Evolutionary conservation across 2,797 vertebrate genomes (phyloP).

Genomic region (Schizothorax lantsangensis): DNA sequence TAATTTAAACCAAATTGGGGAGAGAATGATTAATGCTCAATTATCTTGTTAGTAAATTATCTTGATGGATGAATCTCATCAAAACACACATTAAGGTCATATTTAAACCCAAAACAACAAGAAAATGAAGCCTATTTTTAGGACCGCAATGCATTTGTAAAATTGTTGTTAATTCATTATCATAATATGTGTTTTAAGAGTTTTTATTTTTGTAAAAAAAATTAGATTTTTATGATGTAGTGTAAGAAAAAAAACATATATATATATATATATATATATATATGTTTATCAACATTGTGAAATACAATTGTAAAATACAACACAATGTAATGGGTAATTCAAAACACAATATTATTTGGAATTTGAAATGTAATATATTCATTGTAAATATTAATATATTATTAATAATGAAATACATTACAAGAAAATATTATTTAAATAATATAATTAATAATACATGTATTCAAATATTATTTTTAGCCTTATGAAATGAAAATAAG

Average conservation of each 20-base stretch:
- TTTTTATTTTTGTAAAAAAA: neutral
- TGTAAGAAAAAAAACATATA: too few relatives aligned
- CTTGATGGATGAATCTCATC: neutral
- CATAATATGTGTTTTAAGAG: neutral
- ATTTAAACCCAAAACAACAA: neutral
- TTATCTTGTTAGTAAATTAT: constrained; percentile 4
- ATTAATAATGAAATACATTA: neutral
- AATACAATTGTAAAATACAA: too few relatives aligned
- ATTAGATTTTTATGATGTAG: neutral
- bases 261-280: too few relatives aligned
- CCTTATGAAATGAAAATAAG: neutral
- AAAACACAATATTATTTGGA: neutral
- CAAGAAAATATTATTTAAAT: neutral
- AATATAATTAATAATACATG: neutral
- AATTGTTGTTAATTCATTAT: neutral
- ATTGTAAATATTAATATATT: neutral
- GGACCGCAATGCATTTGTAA: neutral
- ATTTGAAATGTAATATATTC: neutral
- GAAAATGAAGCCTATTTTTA: neutral
- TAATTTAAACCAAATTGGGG: constrained; percentile 1
- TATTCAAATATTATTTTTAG: neutral
- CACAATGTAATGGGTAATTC: neutral
- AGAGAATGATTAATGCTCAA: neutral
- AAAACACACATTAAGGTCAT: neutral
- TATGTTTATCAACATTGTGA: too few relatives aligned